Conservation (phyloP, 2,888 invertebrate genomes). For the Celastrina argiolus region DNA sequence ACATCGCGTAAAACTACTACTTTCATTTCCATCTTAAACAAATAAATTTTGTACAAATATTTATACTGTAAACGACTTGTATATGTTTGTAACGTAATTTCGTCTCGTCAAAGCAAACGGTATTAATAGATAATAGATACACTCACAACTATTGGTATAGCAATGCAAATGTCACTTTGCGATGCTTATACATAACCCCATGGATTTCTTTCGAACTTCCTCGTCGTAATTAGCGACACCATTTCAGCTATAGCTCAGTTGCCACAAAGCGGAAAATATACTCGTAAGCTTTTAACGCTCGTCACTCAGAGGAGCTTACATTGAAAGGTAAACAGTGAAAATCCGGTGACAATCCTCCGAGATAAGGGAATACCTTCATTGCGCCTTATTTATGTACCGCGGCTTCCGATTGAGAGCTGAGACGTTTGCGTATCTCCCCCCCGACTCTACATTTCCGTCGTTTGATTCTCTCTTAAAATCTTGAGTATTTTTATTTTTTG, state of each 20-base stretch:
- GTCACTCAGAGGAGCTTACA: slow-evolving; percentile 1
- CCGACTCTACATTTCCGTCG: slow-evolving; percentile 61
- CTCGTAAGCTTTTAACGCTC: slow-evolving; percentile 3
- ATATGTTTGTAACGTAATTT: too few species aligned
- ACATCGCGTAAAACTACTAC: too few species aligned
- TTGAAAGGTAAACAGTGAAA: slow-evolving; percentile 23
- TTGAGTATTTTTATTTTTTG: background rate
- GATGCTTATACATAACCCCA: too few species aligned
- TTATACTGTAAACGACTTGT: too few species aligned
- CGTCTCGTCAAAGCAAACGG: too few species aligned
- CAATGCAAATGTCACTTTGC: too few species aligned
- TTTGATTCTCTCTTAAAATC: slow-evolving; percentile 47
- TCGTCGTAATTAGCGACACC: background rate
- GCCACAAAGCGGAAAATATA: background rate
- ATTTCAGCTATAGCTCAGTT: background rate
- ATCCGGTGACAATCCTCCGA: slow-evolving; percentile 29
- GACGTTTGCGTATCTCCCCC: slow-evolving; percentile 72
- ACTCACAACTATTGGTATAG: too few species aligned
- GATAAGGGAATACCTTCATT: slow-evolving; percentile 65
- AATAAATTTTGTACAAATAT: too few species aligned
- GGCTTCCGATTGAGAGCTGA: slow-evolving; percentile 71
- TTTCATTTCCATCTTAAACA: too few species aligned
- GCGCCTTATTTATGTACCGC: slow-evolving; percentile 73
- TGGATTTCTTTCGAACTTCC: too few species aligned
- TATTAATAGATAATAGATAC: too few species aligned